These are phyloP conservation scores for Mugil cephalus DNA, from an alignment of 2,113 vertebrate genomes.

Conservation along the genomic window DNA sequence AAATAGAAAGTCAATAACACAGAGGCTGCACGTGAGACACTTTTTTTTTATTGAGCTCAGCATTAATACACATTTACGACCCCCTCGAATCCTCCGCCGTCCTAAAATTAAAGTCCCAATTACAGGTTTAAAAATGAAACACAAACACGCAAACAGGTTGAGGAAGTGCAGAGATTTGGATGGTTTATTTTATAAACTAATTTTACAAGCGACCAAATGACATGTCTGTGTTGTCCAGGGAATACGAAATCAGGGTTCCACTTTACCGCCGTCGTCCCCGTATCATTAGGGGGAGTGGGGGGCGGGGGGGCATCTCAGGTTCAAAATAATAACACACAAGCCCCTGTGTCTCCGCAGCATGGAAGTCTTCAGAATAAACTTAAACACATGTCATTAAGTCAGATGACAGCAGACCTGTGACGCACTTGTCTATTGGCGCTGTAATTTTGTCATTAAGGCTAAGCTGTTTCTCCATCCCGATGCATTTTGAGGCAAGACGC, in stretches of 20 bases:
- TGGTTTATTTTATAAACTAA: conserved; percentile 32
- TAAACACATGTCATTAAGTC: conserved; percentile 65
- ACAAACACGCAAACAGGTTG: conserved; percentile 23
- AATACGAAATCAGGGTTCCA: conserved; percentile 32
- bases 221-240: conserved; percentile 21
- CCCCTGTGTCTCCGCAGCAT: conserved; percentile 33
- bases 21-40: conserved; percentile 40
- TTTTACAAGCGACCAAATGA: conserved; percentile 32
- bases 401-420: conserved; percentile 25
- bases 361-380: conserved; percentile 63
- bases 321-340: conserved; percentile 53
- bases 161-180: conserved; percentile 30
- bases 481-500: conserved; percentile 44
- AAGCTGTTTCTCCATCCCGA: conserved; percentile 47
- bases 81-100: too few species aligned
- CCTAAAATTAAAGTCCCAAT: conserved; percentile 32
- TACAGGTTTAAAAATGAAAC: conserved; percentile 46
- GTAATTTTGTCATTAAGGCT: conserved; percentile 51
- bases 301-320: conserved; percentile 14
- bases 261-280: conserved; percentile 7
- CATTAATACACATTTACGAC: conserved; percentile 49
- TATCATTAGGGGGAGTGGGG: conserved; percentile 53
- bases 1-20: conserved; percentile 69
- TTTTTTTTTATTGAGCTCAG: conserved; percentile 16
- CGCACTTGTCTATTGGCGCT: conserved; percentile 54